Evolutionary conservation across 2,888 invertebrate species (phyloP), one percentile per base, ranked within the genome.

Genomic region (Timandra comae): DNA sequence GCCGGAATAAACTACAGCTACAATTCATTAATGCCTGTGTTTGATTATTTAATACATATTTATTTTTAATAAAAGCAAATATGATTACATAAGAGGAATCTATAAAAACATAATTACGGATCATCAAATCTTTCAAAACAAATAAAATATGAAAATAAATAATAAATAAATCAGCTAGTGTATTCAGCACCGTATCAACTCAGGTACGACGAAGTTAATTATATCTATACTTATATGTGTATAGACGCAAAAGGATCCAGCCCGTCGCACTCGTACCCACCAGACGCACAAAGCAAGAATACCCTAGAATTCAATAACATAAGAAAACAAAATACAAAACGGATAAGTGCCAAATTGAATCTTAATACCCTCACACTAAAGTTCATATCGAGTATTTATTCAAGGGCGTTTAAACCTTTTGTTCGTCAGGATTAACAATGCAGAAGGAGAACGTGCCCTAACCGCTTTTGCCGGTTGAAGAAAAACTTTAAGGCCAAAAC

Each of bases 181-280:
- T 76, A 62, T 34, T 56, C 41, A 38, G 49, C 45, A 46, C 60
- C 52, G 43, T 57, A 59, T 65, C 65, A 64, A 67, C 71, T 66
- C 84, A 84, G 84, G 84, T 84, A 84, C 69, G 59, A 57, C 60
- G 47, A 60, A 79, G 74, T 81, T 78, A 79, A 81, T 80, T 81
- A 78, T 79, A 71, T 63, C 63, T 68, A 68, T 69, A 52, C 41
- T 39, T 64, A 51, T 56, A 16, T 16, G 52, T 52, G 51, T 63
- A 62, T 54, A 76, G 65, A 72, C 51, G 75, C 66, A 76, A 74
- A 82, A 81, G 80, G 81, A 82, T 76, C 79, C 67, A 65, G 58
- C 62, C 73, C 78, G 81, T 78, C 81, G 79, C 80, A 79, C 80
- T 76, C 63, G 66, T 75, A 70, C 75, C 67, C 74, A 73, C 73